These are phyloP conservation scores for Cosmorhoe ocellata DNA, from an alignment of 2,888 invertebrate species.

Conservation along the genomic window DNA sequence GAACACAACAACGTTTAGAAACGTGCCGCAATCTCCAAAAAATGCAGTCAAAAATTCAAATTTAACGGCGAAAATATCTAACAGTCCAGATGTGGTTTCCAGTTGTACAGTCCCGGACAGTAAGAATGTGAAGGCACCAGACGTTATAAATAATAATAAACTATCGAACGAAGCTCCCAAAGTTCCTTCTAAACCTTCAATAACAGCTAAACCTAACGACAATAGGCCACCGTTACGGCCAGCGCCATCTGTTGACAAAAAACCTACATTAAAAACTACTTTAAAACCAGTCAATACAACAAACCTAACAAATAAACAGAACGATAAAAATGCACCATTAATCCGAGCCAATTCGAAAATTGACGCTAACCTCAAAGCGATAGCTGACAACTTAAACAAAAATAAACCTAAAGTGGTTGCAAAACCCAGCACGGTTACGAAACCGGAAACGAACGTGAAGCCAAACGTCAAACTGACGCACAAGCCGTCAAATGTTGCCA, in stretches of 20 bases:
- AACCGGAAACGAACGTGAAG: conserved; percentile 59
- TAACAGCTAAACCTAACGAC: conserved; percentile 65
- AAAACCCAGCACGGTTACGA: conserved; percentile 59
- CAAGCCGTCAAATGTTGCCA: conserved; percentile 87
- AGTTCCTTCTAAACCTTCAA: conserved; percentile 67
- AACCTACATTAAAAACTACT: conserved; percentile 55
- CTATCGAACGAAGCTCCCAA: conserved; percentile 68
- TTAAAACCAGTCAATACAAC: conserved; percentile 57
- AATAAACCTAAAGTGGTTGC: conserved; percentile 76
- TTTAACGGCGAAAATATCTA: conserved; percentile 65
- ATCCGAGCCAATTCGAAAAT: conserved; percentile 65
- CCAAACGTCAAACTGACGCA: conserved; percentile 74
- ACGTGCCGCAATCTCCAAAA: conserved; percentile 69
- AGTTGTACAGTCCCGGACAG: conserved; percentile 84
- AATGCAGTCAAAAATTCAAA: conserved; percentile 53
- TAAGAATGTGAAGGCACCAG: conserved; percentile 82
- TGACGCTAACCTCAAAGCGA: conserved; percentile 64
- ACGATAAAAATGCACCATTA: conserved; percentile 57
- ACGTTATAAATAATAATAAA: conserved; percentile 83
- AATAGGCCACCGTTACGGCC: conserved; percentile 68
- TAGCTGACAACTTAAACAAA: conserved; percentile 76
- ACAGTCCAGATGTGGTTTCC: conserved; percentile 88
- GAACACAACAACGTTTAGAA: conserved; percentile 68
- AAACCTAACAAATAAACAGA: conserved; percentile 51
- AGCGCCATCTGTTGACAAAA: conserved; percentile 67